phyloP scores from a whole-genome alignment of 2,797 vertebrate species.

The Brachyalestes nurse region DNA sequence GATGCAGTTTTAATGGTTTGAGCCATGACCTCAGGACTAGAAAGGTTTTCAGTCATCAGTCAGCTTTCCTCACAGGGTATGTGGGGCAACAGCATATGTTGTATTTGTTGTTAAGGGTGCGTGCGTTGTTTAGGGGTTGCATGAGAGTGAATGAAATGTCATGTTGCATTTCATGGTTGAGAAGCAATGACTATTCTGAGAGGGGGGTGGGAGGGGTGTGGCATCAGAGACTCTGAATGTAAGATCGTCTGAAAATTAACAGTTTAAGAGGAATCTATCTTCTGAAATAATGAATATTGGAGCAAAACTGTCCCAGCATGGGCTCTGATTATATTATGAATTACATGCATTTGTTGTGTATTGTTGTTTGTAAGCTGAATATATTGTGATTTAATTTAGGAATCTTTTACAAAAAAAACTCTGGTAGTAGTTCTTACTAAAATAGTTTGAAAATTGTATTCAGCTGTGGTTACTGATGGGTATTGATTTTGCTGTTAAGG shows the following conservation, averaged over 20 bases:
- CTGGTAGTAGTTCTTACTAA: background rate
- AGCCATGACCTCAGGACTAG: background rate
- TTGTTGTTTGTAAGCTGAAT: background rate
- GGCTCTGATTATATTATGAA: no score
- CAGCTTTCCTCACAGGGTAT: background rate
- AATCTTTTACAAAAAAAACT: background rate
- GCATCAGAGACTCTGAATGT: background rate
- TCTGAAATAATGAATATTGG: background rate
- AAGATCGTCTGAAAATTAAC: background rate
- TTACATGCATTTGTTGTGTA: no score
- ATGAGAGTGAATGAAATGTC: slow-evolving; percentile 9
- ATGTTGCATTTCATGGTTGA: slow-evolving; percentile 17
- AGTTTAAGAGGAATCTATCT: background rate
- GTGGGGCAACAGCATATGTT: background rate
- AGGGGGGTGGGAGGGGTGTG: background rate
- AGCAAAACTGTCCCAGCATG: no score
- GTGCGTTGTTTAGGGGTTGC: background rate
- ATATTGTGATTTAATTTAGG: background rate
- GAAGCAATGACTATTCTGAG: background rate
- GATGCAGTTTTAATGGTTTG: background rate
- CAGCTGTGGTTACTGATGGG: background rate
- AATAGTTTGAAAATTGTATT: background rate
- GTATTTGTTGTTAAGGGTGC: background rate
- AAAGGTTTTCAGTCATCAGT: background rate
- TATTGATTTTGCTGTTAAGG: background rate